Percentiles rank a stretch among this genome's conserved stretches.
Evolutionary conservation across 2,797 vertebrate genomes (phyloP).

Genomic region (Sarcophilus harrisii): DNA sequence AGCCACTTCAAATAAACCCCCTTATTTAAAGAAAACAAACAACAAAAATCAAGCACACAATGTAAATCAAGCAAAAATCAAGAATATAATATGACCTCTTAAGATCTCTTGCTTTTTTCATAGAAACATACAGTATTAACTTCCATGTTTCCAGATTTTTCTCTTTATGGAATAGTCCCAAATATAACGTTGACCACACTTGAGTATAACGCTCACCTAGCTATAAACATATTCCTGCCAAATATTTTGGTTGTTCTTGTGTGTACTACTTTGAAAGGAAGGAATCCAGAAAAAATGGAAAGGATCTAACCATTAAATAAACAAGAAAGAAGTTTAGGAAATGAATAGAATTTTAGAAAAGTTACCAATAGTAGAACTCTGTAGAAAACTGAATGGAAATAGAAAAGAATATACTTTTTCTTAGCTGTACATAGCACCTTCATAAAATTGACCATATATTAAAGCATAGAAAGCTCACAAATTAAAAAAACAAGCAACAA

Average conservation of each 20-base stretch:
- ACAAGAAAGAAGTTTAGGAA: background rate
- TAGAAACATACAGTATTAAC: background rate
- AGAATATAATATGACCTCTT: background rate
- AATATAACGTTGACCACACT: background rate
- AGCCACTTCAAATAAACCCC: background rate
- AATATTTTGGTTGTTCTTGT: background rate
- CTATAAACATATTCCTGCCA: background rate
- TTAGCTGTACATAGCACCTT: background rate
- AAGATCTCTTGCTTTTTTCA: background rate
- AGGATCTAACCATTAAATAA: background rate
- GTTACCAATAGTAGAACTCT: background rate
- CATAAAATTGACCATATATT: background rate
- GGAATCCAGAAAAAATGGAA: background rate
- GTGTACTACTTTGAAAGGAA: background rate
- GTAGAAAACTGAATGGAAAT: background rate
- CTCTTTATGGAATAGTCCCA: background rate
- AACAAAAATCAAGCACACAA: too few species aligned
- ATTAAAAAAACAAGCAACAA: background rate
- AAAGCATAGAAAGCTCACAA: background rate
- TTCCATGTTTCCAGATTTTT: conserved; percentile 30
- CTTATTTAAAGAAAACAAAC: background rate
- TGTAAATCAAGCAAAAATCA: background rate
- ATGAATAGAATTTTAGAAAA: background rate
- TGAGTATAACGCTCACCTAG: background rate
- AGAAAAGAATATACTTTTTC: background rate